A percentile compares a stretch with the other conserved stretches of the same genome.
phyloP scores from a whole-genome alignment of 2,113 vertebrate genomes.

The Lagopus leucura region DNA sequence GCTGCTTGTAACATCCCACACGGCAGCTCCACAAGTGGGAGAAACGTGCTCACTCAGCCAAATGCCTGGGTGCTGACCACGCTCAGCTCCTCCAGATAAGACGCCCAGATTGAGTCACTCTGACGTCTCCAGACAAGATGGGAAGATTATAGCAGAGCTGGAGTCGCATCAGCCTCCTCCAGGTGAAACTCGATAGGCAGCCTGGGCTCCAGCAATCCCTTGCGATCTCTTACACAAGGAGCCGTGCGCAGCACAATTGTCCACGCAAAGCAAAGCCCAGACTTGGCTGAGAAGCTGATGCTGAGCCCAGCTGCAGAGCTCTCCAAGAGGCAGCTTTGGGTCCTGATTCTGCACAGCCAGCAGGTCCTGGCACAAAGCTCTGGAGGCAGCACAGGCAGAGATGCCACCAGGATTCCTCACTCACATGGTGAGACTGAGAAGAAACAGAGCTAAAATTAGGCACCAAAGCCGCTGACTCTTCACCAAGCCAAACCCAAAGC shows the following conservation, averaged over 20 bases:
- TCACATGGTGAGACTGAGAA: not conserved
- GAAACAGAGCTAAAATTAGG: not conserved
- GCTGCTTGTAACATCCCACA: not conserved
- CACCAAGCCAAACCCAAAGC: not conserved
- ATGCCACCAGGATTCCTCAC: not conserved
- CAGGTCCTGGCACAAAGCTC: not conserved
- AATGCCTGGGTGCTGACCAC: not conserved
- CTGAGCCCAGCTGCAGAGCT: not conserved
- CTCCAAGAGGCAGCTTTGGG: not conserved
- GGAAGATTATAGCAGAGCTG: not conserved
- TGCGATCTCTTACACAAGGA: not conserved
- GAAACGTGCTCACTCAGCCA: not conserved
- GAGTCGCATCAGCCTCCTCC: not conserved
- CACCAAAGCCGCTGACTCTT: not conserved
- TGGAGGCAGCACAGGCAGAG: not conserved
- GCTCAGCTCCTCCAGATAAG: not conserved
- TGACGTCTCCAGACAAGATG: not conserved
- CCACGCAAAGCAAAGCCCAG: not conserved
- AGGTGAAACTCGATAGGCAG: not conserved
- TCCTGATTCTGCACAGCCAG: not conserved
- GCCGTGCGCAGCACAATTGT: not conserved
- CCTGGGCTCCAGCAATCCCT: not conserved
- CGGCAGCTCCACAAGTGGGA: not conserved
- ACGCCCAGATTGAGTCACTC: not conserved
- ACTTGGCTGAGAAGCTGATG: not conserved